Evolutionary conservation across 2,888 invertebrate species (phyloP).

Genomic region (Teinopalpus imperialis): DNA sequence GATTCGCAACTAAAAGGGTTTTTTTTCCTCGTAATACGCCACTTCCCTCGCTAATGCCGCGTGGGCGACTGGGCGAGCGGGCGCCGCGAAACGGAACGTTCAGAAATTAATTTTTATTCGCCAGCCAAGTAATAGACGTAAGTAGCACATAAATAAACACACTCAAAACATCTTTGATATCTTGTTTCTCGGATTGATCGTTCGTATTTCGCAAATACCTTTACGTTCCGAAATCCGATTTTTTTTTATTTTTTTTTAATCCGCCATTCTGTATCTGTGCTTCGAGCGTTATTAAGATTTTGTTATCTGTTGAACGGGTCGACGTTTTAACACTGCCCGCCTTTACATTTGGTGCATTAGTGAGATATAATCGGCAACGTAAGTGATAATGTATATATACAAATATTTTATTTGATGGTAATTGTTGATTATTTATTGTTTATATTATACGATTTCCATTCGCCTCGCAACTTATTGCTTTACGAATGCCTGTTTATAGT

Average conservation of each 20-base stretch:
- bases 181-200: slow-evolving; percentile 14
- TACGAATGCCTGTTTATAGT: not conserved
- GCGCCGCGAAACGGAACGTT: slow-evolving; percentile 27
- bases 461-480: not conserved
- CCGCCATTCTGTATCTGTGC: slow-evolving; percentile 11
- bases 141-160: slow-evolving; percentile 23
- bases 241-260: slow-evolving; percentile 1
- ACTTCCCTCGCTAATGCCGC: slow-evolving; percentile 50
- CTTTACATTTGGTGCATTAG: slow-evolving; percentile 4
- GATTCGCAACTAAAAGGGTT: slow-evolving; percentile 48
- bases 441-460: not conserved
- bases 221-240: slow-evolving; percentile 4
- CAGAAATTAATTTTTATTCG: slow-evolving; percentile 23
- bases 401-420: slow-evolving; percentile 1
- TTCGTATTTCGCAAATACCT: slow-evolving; percentile 4
- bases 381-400: slow-evolving; percentile 9
- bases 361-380: slow-evolving; percentile 9
- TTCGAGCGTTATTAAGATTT: slow-evolving; percentile 9
- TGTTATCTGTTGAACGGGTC: slow-evolving; percentile 4
- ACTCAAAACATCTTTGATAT: slow-evolving; percentile 26
- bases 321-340: slow-evolving; percentile 8
- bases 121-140: slow-evolving; percentile 19
- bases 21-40: slow-evolving; percentile 45
- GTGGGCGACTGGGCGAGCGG: slow-evolving; percentile 47
- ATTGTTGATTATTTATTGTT: slow-evolving; percentile 4